These are phyloP conservation scores for Ceyx margarethae DNA, from an alignment of 2,113 vertebrate genomes.

Conservation along the genomic window DNA sequence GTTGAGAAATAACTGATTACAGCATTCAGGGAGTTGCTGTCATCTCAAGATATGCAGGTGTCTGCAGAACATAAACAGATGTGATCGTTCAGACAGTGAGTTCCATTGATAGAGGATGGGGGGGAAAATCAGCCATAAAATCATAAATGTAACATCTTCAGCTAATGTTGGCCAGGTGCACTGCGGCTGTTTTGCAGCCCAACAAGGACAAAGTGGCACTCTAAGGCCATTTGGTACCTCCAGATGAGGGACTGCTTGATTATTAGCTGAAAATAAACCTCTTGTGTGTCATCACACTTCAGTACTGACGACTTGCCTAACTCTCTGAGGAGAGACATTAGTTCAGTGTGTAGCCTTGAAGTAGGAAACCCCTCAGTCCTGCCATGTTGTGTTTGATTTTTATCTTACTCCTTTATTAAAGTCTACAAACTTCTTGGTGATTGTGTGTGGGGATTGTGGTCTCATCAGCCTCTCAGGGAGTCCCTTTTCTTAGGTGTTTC, in stretches of 20 bases:
- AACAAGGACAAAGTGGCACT: neutral
- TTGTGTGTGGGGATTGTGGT: neutral
- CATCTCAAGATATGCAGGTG: slow-evolving; percentile 72
- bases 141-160: slow-evolving; percentile 17
- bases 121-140: slow-evolving; percentile 30
- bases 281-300: neutral
- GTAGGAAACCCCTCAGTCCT: neutral
- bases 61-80: slow-evolving; percentile 71
- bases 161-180: slow-evolving; percentile 30
- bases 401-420: neutral
- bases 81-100: slow-evolving; percentile 63
- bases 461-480: neutral
- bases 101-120: neutral
- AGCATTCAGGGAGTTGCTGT: slow-evolving; percentile 69
- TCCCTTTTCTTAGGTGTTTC: neutral
- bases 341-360: neutral
- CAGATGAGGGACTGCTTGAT: neutral
- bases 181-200: neutral
- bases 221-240: neutral
- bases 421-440: neutral
- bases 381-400: neutral
- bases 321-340: neutral
- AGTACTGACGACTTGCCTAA: neutral
- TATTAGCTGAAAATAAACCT: neutral
- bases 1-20: slow-evolving; percentile 75